Percentiles rank a stretch among this genome's conserved stretches.
phyloP scores from a whole-genome alignment of 2,113 vertebrate genomes.

The Lamprologus callipterus region DNA sequence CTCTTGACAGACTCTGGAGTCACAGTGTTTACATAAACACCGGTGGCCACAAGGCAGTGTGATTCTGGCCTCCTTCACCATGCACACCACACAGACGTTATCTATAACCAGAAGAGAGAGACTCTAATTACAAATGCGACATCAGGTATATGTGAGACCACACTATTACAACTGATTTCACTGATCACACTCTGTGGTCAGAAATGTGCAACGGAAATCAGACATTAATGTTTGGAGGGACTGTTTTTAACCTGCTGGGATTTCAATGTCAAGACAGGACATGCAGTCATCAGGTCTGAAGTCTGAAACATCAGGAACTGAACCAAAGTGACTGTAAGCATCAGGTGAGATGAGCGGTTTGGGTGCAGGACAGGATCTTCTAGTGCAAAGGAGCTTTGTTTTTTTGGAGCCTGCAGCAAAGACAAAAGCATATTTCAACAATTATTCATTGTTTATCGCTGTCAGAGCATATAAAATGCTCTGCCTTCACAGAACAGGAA shows the following conservation, averaged over 20 bases:
- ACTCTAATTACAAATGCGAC: background rate
- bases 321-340: background rate
- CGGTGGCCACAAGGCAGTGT: constrained; percentile 58
- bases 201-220: background rate
- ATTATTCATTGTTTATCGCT: background rate
- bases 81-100: constrained; percentile 57
- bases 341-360: background rate
- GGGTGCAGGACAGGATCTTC: constrained; percentile 50
- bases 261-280: background rate
- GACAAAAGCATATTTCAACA: background rate
- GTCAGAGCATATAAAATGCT: background rate
- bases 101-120: background rate
- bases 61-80: background rate
- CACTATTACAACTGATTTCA: background rate
- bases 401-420: constrained; percentile 59
- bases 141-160: background rate
- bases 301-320: background rate
- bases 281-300: background rate
- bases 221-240: background rate
- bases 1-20: background rate
- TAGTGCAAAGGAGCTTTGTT: background rate
- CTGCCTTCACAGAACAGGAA: background rate
- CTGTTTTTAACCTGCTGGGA: constrained; percentile 17
- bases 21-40: constrained; percentile 60
- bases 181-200: background rate